These are phyloP conservation scores for Cottoperca gobio DNA, from an alignment of 2,797 vertebrate species.

Conservation along the genomic window DNA sequence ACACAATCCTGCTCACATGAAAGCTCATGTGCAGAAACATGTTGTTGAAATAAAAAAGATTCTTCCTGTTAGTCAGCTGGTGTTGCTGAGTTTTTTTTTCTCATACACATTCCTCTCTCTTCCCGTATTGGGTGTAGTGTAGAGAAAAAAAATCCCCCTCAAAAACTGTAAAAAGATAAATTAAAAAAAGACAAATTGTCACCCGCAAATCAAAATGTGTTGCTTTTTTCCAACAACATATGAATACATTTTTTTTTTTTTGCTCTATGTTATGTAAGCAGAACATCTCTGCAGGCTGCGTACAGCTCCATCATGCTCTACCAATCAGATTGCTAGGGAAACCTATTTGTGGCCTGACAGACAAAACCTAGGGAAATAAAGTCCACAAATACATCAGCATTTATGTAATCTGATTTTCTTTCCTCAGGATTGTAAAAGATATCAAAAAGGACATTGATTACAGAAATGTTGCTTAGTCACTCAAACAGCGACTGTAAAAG, in stretches of 20 bases:
- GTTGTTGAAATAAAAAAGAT: not conserved
- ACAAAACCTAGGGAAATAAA: slow-evolving; percentile 4
- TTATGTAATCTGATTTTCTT: not conserved
- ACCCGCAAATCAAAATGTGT: not conserved
- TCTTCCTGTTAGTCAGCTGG: not conserved
- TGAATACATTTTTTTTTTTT: not conserved
- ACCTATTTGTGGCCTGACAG: slow-evolving; percentile 4
- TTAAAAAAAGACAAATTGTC: not conserved
- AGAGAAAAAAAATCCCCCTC: too few relatives aligned
- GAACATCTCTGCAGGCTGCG: not conserved
- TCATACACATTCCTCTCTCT: not conserved
- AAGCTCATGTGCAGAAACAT: not conserved
- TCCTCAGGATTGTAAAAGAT: not conserved
- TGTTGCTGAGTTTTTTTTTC: too few relatives aligned
- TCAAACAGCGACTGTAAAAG: not conserved
- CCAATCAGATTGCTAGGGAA: too few relatives aligned
- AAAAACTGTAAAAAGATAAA: not conserved
- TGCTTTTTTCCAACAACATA: not conserved
- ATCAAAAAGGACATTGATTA: not conserved
- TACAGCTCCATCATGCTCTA: not conserved
- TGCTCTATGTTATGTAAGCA: not conserved
- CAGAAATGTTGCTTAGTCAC: not conserved
- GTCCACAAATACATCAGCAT: not conserved
- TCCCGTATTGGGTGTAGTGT: too few relatives aligned
- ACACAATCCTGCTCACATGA: not conserved